Base-by-base conservation (phyloP, 1,140 invertebrate genomes). In the Anoplophora glabripennis region DNA sequence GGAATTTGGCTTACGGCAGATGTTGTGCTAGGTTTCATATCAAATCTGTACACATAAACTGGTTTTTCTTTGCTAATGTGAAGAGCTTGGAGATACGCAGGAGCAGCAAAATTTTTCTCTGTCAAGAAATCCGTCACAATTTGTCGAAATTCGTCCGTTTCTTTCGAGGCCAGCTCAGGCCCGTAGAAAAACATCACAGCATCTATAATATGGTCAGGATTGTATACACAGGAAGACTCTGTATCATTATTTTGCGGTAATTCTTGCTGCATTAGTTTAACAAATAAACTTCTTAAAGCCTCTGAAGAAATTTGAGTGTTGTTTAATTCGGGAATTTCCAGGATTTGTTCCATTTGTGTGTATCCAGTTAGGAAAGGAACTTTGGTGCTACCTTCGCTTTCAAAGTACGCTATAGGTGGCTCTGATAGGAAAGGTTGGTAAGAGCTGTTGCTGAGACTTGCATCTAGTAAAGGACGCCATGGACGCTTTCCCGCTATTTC, bases 391-490 rank as follows among this genome's bases (percentile, higher is more conserved):
- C 81, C 75, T 34, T 82, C 83, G 53, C 73, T 77, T 59, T 82
- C 77, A 46, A 89, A 81, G 46, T 85, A 74, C 44, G 79, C 80
- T 28, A 77, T 80, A 0, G 88, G 88, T 48, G 84, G 74, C 61
- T 83, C 83, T 7, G 85, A 74, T 11, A 92, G 71, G 68, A 91
- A 89, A 0, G 86, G 82, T 1, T 80, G 75, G 1, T 82, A 65
- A 15, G 81, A 45, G 1, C 78, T 78, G 61, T 88, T 89, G 61
- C 83, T 89, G 11, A 88, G 82, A n/a, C 82, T 81, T 0, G 69
- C 77, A 68, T 91, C 89, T 1, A 90, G 76, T 1, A 90, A 81
- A 7, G 89, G 89, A 41, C 87, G 86, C 89, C 89, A 92, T 60
- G 1, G 86, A 84, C 10, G 84, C 83, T 52, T 82, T 78, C 40